phyloP scores from a whole-genome alignment of 2,113 vertebrate genomes.

The Misgurnus anguillicaudatus region DNA sequence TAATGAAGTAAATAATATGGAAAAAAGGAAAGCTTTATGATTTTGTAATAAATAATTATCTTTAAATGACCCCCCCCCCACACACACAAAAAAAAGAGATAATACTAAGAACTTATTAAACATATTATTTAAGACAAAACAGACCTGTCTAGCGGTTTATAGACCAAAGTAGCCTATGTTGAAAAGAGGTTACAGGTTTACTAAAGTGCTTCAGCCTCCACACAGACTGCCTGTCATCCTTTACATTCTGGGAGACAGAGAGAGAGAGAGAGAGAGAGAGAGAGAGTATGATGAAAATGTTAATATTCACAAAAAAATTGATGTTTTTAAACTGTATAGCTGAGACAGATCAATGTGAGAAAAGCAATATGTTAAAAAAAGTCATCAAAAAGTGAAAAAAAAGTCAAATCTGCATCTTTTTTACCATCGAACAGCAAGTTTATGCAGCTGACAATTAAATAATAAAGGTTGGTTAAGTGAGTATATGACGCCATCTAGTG shows the following conservation, averaged over 20 bases:
- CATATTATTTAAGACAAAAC: no score
- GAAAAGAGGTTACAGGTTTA: constrained; percentile 94
- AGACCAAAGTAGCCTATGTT: constrained; percentile 73
- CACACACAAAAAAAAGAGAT: no score
- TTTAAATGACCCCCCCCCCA: no score
- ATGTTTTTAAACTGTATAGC: neutral
- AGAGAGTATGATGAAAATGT: neutral
- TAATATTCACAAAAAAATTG: neutral
- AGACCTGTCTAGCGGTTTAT: constrained; percentile 34
- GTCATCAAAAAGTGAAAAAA: no score
- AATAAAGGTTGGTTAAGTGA: neutral
- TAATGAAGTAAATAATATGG: no score
- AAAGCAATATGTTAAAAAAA: neutral
- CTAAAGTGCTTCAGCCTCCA: constrained; percentile 96
- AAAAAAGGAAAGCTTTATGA: no score
- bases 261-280: neutral
- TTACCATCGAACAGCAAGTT: neutral
- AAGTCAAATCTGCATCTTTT: neutral
- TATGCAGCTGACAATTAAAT: neutral
- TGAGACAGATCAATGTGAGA: neutral
- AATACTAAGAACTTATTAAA: no score
- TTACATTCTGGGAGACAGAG: constrained; percentile 82
- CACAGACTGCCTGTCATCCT: constrained; percentile 93
- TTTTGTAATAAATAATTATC: no score
- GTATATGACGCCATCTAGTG: constrained; percentile 21